A percentile compares a stretch with the other conserved stretches of the same genome.
These are phyloP conservation scores for Leucoraja erinaceus DNA, from an alignment of 2,113 vertebrate species.

Conservation along the genomic window DNA sequence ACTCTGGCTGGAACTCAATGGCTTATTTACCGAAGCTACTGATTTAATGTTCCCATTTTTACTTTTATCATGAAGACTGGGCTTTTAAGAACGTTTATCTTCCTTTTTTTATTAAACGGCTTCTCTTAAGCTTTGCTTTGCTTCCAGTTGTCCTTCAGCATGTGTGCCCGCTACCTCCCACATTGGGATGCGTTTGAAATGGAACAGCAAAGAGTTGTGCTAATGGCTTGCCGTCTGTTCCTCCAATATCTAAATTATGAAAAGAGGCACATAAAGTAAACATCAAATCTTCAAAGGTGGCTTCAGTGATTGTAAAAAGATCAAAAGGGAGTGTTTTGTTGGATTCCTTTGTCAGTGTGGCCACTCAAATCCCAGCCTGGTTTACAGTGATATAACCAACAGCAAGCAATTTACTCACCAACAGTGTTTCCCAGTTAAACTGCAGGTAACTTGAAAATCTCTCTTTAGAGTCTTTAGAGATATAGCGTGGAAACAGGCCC, in stretches of 20 bases:
- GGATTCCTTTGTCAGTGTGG: not conserved
- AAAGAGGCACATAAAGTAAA: conserved; percentile 2
- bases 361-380: not conserved
- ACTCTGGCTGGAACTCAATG: not conserved
- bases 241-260: not conserved
- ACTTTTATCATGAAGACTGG: not conserved
- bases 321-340: conserved; percentile 7
- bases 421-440: not conserved
- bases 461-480: too few species aligned
- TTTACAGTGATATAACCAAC: not conserved
- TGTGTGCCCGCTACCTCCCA: not conserved
- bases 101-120: not conserved
- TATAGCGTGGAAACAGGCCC: too few species aligned
- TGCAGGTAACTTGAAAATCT: conserved; percentile 6
- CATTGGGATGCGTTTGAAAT: not conserved
- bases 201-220: not conserved
- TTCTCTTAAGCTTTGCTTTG: conserved; percentile 27
- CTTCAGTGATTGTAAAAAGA: conserved; percentile 25
- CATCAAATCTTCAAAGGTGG: not conserved
- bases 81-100: conserved; percentile 15
- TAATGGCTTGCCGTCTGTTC: not conserved
- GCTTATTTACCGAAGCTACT: not conserved
- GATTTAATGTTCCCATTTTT: conserved; percentile 3
- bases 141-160: conserved; percentile 31
- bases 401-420: not conserved